phyloP scores from a whole-genome alignment of 2,888 invertebrate genomes.

The Drosophila vallismaia region DNA sequence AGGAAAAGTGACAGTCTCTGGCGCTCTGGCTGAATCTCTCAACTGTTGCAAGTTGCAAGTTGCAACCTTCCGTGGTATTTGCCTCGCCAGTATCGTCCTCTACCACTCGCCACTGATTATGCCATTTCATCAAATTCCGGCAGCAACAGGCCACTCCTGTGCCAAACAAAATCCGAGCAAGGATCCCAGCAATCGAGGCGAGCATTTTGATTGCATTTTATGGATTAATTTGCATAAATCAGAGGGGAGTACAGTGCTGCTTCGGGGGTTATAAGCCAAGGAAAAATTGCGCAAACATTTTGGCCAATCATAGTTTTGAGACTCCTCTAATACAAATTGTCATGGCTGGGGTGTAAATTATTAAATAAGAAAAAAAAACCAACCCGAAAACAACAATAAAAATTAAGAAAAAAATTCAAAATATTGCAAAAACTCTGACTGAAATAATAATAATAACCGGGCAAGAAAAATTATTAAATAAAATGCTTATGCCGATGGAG shows the following conservation, averaged over 20 bases:
- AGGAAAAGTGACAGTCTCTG: conserved; percentile 70
- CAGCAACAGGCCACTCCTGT: conserved; percentile 33
- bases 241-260: background rate
- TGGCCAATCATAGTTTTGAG: conserved; percentile 35
- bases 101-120: conserved; percentile 43
- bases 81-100: conserved; percentile 50
- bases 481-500: conserved; percentile 47
- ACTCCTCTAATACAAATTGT: conserved; percentile 51
- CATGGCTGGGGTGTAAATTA: conserved; percentile 61
- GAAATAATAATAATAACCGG: conserved; percentile 19
- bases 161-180: conserved; percentile 32
- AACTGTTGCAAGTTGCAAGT: conserved; percentile 37
- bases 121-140: conserved; percentile 56
- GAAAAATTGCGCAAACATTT: conserved; percentile 46
- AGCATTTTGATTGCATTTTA: conserved; percentile 51
- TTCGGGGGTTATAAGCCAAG: conserved; percentile 26
- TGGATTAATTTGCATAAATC: conserved; percentile 64
- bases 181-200: conserved; percentile 26
- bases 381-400: conserved; percentile 28
- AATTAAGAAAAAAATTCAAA: conserved; percentile 56
- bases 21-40: conserved; percentile 19
- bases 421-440: conserved; percentile 63
- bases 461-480: conserved; percentile 30
- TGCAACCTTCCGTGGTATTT: conserved; percentile 7
- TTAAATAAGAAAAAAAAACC: conserved; percentile 52